phyloP scores from a whole-genome alignment of 2,888 invertebrate genomes.

The Thera obeliscata region DNA sequence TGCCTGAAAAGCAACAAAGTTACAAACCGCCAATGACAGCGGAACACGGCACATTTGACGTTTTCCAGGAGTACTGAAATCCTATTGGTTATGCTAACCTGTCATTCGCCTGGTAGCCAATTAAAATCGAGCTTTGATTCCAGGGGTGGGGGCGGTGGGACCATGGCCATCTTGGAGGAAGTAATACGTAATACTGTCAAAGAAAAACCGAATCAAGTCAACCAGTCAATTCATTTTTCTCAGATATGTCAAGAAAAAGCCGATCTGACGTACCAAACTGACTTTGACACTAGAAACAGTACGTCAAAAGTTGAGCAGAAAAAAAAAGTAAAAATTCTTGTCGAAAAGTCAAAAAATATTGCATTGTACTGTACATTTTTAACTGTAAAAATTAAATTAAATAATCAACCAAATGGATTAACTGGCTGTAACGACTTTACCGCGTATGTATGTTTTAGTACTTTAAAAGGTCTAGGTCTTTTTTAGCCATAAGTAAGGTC shows the following conservation, averaged over 20 bases:
- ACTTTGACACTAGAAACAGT: no score
- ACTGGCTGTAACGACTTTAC: constrained; percentile 6
- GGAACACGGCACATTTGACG: constrained; percentile 62
- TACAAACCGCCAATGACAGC: constrained; percentile 71
- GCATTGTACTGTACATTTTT: constrained; percentile 6
- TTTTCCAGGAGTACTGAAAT: background rate
- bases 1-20: constrained; percentile 42
- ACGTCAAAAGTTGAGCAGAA: no score
- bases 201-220: no score
- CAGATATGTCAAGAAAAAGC: no score
- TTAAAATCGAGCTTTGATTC: constrained; percentile 17
- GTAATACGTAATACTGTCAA: no score
- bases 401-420: constrained; percentile 37
- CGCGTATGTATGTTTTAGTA: constrained; percentile 14
- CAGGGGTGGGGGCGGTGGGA: background rate
- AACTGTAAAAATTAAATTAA: constrained; percentile 1
- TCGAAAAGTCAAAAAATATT: background rate
- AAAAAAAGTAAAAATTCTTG: no score
- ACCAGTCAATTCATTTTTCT: no score
- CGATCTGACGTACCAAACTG: no score
- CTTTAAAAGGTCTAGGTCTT: background rate
- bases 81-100: constrained; percentile 7
- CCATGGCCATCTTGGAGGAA: no score
- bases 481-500: background rate
- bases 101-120: constrained; percentile 4